Evolutionary conservation across 2,888 invertebrate species (phyloP).

Genomic region (Eristalis arbustorum): DNA sequence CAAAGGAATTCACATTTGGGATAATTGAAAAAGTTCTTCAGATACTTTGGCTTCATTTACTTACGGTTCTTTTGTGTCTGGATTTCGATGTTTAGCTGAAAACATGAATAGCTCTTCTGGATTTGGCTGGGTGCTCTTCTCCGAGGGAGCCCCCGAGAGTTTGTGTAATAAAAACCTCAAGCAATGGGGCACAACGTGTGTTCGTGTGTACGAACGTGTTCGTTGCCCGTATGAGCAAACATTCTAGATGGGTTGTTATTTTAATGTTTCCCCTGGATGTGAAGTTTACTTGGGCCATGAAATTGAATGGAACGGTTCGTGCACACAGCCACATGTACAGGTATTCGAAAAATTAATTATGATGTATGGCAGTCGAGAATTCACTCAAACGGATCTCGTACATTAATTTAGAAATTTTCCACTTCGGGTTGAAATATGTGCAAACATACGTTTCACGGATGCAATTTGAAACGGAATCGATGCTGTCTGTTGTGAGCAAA

Average conservation of each 20-base stretch:
- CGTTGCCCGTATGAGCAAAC: neutral
- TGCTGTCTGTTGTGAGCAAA: too few relatives aligned
- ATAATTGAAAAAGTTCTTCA: conserved; percentile 30
- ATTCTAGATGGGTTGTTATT: neutral
- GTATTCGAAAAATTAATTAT: neutral
- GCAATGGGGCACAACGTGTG: neutral
- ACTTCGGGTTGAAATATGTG: neutral
- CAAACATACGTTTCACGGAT: too few relatives aligned
- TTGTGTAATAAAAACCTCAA: neutral
- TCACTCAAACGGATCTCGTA: neutral
- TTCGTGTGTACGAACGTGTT: neutral
- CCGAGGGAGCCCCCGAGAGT: neutral
- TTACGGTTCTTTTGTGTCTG: neutral
- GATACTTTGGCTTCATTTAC: conserved; percentile 13
- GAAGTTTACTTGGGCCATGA: neutral
- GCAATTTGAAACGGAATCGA: too few relatives aligned
- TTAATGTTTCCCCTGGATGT: neutral
- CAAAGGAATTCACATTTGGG: conserved; percentile 10
- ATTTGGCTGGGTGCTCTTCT: neutral
- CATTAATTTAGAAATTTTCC: neutral
- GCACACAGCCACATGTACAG: neutral
- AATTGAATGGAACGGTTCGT: neutral
- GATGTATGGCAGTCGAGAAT: neutral
- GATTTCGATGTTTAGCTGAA: neutral
- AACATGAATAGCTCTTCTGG: neutral